Percentiles rank a stretch among this genome's conserved stretches.
Evolutionary conservation across 2,888 invertebrate genomes (phyloP).

Genomic region (Notodonta ziczac): DNA sequence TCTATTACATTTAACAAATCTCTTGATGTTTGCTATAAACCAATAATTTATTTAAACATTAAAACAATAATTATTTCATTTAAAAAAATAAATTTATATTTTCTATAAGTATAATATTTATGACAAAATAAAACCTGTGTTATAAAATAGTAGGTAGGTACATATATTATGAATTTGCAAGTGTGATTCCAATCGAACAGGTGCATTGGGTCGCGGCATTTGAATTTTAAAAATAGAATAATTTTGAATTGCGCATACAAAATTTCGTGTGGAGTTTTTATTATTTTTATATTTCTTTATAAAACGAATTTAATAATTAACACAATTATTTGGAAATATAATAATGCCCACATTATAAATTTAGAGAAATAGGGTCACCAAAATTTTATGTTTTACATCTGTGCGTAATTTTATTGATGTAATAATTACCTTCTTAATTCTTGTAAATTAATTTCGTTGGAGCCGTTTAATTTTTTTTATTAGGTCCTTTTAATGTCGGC

Average conservation of each 20-base stretch:
- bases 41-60: no score
- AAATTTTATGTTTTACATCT: no score
- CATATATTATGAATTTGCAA: not conserved
- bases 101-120: no score
- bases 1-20: no score
- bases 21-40: no score
- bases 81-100: no score
- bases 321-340: no score
- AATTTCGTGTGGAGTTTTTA: not conserved
- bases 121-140: not conserved
- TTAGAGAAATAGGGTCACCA: no score
- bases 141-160: not conserved
- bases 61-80: no score
- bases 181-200: conserved; percentile 29
- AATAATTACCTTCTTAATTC: no score
- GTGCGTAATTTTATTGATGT: no score
- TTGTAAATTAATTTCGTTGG: not conserved
- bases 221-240: conserved; percentile 35
- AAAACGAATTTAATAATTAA: conserved; percentile 6
- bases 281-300: conserved; percentile 6
- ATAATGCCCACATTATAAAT: no score
- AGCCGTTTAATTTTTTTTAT: conserved; percentile 33
- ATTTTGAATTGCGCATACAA: conserved; percentile 13
- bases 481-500: conserved; percentile 53
- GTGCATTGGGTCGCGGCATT: conserved; percentile 38